Base-by-base conservation (phyloP, 1,140 invertebrate genomes). In the Diabrotica virgifera region DNA sequence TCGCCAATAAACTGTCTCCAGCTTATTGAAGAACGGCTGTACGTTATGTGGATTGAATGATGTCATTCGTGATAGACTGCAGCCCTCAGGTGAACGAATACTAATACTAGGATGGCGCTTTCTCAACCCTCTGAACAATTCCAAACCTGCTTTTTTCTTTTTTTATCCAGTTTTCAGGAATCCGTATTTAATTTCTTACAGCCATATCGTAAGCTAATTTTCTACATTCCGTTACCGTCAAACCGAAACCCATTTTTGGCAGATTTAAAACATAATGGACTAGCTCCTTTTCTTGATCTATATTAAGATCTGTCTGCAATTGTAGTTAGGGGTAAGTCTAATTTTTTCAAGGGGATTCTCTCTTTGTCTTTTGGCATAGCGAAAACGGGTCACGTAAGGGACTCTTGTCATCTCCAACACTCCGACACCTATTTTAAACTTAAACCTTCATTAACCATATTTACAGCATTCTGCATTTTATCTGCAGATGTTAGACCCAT, bases 401-500 rank as follows among this genome's bases (percentile, higher is more conserved):
- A 46, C 40, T 11, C 6, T 11, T 46, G 40, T 46, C 11, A 46
- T 46, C n/a, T n/a, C n/a, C n/a, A n/a, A n/a, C n/a, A n/a, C 40
- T 46, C 40, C 6, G 40, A 46, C 40, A 46, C 40, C 40, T 46
- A 8, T 46, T 11, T 46, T 46, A 46, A 46, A 46, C 40, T 46
- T 46, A 46, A 46, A 46, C 40, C 40, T 8, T 46, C 11, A 2
- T 46, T 46, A 2, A 46, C 6, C 6, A 8, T 6, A 0, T 46
- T 46, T 46, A 46, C 11, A 46, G 40, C 40, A 46, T 46, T 46
- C 1, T 53, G 7, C 52, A 53, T 53, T 14, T 6, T 14, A 7
- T 53, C 52, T 53, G 52, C 52, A 14, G 52, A 12, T n/a, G 52
- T 53, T 53, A 53, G 14, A 53, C 52, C 52, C 7, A 53, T 53